A percentile compares a stretch with the other conserved stretches of the same genome.
Evolutionary conservation across 2,113 vertebrate species (phyloP).

Genomic region (Protobothrops flavoviridis): DNA sequence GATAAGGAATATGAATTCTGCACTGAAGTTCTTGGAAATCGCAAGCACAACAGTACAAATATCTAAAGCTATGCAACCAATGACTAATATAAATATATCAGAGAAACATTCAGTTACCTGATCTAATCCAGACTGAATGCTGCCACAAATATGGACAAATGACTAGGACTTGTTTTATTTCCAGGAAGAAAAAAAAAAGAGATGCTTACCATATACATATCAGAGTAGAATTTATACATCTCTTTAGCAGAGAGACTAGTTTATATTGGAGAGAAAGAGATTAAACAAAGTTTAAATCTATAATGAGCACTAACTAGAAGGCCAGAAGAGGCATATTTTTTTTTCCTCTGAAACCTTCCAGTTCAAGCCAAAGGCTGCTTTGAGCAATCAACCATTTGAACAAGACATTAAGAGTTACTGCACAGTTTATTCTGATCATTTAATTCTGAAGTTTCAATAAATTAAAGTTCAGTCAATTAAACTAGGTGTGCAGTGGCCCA

Average conservation of each 20-base stretch:
- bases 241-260: conserved; percentile 50
- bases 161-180: not conserved
- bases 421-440: conserved; percentile 72
- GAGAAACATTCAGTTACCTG: not conserved
- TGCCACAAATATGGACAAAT: not conserved
- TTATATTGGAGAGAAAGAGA: conserved; percentile 57
- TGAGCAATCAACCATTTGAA: conserved; percentile 70
- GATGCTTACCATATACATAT: conserved; percentile 19
- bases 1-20: not conserved
- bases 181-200: not conserved
- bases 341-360: conserved; percentile 66
- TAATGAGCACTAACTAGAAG: conserved; percentile 63
- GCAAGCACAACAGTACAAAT: not conserved
- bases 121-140: not conserved
- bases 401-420: conserved; percentile 66
- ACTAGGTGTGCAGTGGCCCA: conserved; percentile 70
- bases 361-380: conserved; percentile 68
- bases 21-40: not conserved
- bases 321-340: conserved; percentile 63
- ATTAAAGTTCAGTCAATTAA: conserved; percentile 74
- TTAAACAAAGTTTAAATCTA: conserved; percentile 68
- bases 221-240: conserved; percentile 61
- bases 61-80: not conserved
- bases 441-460: conserved; percentile 73
- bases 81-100: not conserved